phyloP scores from a whole-genome alignment of 1,140 invertebrate genomes.

The Anagrus nilaparvatae region DNA sequence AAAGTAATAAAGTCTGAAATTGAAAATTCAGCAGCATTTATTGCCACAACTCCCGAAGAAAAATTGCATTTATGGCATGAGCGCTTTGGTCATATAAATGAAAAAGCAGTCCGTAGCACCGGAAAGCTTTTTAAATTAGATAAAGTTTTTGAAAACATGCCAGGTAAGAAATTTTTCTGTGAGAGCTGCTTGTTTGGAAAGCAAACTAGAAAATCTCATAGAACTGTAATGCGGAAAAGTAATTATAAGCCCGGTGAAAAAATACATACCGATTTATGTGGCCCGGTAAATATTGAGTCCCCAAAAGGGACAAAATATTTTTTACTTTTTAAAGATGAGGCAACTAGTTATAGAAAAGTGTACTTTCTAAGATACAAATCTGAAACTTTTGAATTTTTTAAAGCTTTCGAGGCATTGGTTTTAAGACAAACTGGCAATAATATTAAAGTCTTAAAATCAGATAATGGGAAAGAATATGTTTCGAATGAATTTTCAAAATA shows the following conservation, averaged over 20 bases:
- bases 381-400: neutral
- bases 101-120: too few species aligned
- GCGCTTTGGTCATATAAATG: too few species aligned
- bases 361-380: neutral
- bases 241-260: slow-evolving; percentile 9
- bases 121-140: too few species aligned
- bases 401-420: neutral
- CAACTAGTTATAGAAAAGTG: neutral
- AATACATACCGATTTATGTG: slow-evolving; percentile 6
- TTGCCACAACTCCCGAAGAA: too few species aligned
- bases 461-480: slow-evolving; percentile 2
- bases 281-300: slow-evolving; percentile 3
- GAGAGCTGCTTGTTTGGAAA: too few species aligned
- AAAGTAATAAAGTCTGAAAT: too few species aligned
- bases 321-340: slow-evolving; percentile 1
- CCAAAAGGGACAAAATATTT: neutral
- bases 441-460: neutral
- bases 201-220: too few species aligned
- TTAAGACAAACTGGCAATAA: neutral
- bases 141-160: too few species aligned
- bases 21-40: too few species aligned
- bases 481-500: neutral
- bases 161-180: too few species aligned
- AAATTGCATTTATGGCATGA: too few species aligned
- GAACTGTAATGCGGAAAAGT: too few species aligned